Conservation (phyloP, 2,797 vertebrate species). For the Ptychadena robeensis region DNA sequence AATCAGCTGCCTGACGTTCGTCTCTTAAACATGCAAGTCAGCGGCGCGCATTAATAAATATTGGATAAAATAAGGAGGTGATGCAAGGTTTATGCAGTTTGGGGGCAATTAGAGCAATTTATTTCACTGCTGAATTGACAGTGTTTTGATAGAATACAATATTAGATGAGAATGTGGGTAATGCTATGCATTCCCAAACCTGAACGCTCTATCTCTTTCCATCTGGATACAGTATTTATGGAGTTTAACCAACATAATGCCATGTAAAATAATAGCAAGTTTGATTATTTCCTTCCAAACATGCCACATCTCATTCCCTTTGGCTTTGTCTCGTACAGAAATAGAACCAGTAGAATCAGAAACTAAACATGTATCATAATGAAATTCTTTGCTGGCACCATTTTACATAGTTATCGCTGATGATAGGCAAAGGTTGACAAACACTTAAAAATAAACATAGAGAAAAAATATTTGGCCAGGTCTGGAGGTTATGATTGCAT, state of each 20-base stretch:
- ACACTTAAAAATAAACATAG: neutral
- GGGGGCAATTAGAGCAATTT: constrained; percentile 91
- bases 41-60: constrained; percentile 81
- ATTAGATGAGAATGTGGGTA: constrained; percentile 71
- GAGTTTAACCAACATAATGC: neutral
- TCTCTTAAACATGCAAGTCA: constrained; percentile 71
- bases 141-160: constrained; percentile 80
- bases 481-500: no score
- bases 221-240: neutral
- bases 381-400: neutral
- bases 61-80: constrained; percentile 76
- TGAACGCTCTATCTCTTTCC: neutral
- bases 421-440: neutral
- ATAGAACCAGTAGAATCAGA: neutral
- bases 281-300: neutral
- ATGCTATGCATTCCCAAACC: neutral
- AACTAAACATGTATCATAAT: neutral
- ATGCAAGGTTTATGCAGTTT: constrained; percentile 89
- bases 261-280: constrained; percentile 5
- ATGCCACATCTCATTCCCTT: neutral
- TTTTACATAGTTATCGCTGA: neutral
- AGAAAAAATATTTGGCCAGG: no score
- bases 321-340: neutral
- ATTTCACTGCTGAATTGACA: constrained; percentile 86
- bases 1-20: constrained; percentile 64